Conservation (phyloP, 2,797 vertebrate species). For the Rallus crepitans region DNA sequence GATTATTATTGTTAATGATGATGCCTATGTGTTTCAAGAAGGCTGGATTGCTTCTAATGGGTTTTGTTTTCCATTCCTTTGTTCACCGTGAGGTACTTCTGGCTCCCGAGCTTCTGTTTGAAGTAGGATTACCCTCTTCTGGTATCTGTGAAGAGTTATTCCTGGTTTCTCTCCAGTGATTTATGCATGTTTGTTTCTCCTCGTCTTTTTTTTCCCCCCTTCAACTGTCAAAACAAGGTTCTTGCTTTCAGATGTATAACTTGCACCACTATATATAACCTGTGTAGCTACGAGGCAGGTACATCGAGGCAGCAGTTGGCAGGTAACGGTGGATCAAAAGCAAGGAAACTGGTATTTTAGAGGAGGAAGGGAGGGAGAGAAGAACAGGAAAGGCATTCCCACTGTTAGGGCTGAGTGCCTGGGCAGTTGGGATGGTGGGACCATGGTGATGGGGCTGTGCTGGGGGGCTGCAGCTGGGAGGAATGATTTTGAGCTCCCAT, state of each 20-base stretch:
- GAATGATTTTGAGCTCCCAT: neutral
- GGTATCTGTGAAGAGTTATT: neutral
- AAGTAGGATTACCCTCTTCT: neutral
- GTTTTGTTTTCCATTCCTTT: conserved; percentile 21
- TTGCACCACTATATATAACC: neutral
- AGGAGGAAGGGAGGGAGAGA: neutral
- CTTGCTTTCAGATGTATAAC: neutral
- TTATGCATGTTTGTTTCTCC: neutral
- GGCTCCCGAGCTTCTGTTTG: neutral
- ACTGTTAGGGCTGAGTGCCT: neutral
- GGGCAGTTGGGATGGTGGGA: neutral
- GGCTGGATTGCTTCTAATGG: conserved; percentile 26
- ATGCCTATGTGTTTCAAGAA: neutral
- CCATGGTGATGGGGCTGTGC: accelerated
- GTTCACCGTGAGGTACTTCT: neutral
- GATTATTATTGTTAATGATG: conserved; percentile 45
- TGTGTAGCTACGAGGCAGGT: neutral
- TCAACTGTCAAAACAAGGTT: neutral
- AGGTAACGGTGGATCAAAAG: neutral
- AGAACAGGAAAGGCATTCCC: neutral
- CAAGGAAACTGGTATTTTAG: neutral
- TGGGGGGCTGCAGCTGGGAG: neutral
- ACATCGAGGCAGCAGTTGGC: neutral
- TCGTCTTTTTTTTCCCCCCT: neutral
- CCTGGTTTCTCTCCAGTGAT: neutral